Base-by-base conservation (phyloP, 2,888 invertebrate genomes). In the Stenodera caucasica region DNA sequence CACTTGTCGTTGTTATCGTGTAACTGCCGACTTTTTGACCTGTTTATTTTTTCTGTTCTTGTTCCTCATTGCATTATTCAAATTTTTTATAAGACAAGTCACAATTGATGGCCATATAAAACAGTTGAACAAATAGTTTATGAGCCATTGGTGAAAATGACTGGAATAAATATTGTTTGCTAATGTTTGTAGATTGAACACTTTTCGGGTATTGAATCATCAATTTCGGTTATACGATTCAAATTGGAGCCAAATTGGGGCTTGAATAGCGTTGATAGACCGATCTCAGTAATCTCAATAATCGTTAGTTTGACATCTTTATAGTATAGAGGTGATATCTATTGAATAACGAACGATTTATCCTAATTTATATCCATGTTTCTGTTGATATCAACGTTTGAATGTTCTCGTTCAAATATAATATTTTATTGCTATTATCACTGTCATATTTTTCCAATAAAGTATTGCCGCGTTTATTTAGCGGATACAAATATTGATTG, bases 261-360 rank as follows among this genome's bases (percentile, higher is more conserved):
- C 50, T n/a, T 15, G 18, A 62, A 58, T 64, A 58, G 60, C 60
- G 59, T 60, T 67, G 67, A 69, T 66, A 61, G 62, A 62, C 40
- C 66, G 65, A 69, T 69, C 65, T 63, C 63, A n/a, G 61, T 67
- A 67, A 69, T 69, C 69, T 66, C 49, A 35, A 37, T 58, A 55
- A 61, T 67, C 65, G 59, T 58, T 60, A 55, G 53, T 65, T 60
- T 67, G 69, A 67, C 65, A 67, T 65, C 65, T 69, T 69, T 69
- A 69, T 69, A 63, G 62, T 55, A 58, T 49, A 59, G 26, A 45
- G 56, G 50, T 57, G 63, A 64, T 64, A 67, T 64, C 64, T 65
- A 61, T 61, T 55, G 57, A 63, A 59, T 52, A n/a, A 61, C 12
- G 21, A 45, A 7, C 58, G 53, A 58, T 58, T 52, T 58, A 50